Percentiles rank a stretch among this genome's conserved stretches.
Conservation (phyloP, 2,797 vertebrate species). For the Leptatherina wallacei region DNA sequence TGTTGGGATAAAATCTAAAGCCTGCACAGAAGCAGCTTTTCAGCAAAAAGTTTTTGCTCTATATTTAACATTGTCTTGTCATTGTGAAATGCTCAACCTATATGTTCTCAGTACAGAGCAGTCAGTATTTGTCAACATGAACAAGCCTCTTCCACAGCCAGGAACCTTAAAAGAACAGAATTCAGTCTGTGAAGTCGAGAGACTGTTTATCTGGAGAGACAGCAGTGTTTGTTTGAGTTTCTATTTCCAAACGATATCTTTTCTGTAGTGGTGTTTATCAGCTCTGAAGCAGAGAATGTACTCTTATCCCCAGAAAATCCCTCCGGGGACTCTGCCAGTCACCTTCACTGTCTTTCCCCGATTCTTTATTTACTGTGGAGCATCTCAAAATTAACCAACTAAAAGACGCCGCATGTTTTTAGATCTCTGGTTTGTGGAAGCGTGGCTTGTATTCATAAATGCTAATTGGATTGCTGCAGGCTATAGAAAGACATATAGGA, state of each 20-base stretch:
- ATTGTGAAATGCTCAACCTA: slow-evolving; percentile 18
- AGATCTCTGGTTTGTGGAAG: slow-evolving; percentile 17
- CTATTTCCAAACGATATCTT: slow-evolving; percentile 57
- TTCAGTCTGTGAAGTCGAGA: slow-evolving; percentile 46
- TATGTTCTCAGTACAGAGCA: not conserved
- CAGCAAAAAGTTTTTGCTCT: not conserved
- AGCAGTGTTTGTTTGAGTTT: slow-evolving; percentile 62
- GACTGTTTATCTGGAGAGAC: slow-evolving; percentile 58
- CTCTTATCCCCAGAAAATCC: slow-evolving; percentile 67
- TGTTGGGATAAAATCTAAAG: not conserved
- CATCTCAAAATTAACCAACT: slow-evolving; percentile 49
- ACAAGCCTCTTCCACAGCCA: slow-evolving; percentile 24
- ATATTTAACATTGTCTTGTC: slow-evolving; percentile 3
- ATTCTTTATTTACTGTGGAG: slow-evolving; percentile 57
- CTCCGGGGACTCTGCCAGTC: slow-evolving; percentile 71
- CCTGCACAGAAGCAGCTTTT: not conserved
- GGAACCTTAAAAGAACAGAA: slow-evolving; percentile 49
- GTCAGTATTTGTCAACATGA: slow-evolving; percentile 33
- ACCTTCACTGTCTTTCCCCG: slow-evolving; percentile 70
- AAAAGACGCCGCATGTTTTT: slow-evolving; percentile 30
- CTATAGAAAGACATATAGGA: slow-evolving; percentile 57
- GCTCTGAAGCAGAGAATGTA: slow-evolving; percentile 66
- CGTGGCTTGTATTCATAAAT: slow-evolving; percentile 43
- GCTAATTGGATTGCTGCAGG: slow-evolving; percentile 57
- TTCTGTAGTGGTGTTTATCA: slow-evolving; percentile 62